These are phyloP conservation scores for Alfaro cultratus DNA, from an alignment of 2,797 vertebrate species.

Conservation along the genomic window DNA sequence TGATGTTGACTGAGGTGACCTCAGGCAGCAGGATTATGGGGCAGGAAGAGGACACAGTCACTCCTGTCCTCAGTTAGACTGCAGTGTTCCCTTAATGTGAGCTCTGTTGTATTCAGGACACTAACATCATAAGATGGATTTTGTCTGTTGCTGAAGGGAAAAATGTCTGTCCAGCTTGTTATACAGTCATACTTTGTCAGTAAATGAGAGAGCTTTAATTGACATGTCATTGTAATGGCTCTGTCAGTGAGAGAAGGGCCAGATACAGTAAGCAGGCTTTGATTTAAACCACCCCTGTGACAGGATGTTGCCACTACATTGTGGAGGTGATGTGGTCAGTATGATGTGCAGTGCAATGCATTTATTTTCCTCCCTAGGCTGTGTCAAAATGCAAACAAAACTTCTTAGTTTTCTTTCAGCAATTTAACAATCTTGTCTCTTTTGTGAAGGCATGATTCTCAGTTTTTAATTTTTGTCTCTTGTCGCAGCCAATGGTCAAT, in stretches of 20 bases:
- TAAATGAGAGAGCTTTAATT: not conserved
- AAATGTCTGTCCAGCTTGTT: not conserved
- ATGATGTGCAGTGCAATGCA: not conserved
- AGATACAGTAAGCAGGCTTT: not conserved
- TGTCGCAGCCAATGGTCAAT: not conserved
- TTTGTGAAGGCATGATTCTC: not conserved
- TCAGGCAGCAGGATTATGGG: conserved; percentile 32
- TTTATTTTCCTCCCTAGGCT: not conserved
- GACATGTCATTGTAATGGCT: not conserved
- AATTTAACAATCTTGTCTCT: not conserved
- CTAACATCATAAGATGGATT: not conserved
- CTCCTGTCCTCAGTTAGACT: conserved; percentile 38
- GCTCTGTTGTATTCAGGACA: conserved; percentile 5
- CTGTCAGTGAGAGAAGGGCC: not conserved
- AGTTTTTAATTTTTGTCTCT: not conserved
- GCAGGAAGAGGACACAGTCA: conserved; percentile 15
- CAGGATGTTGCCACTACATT: not conserved
- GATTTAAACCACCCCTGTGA: not conserved
- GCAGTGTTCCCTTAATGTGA: conserved; percentile 23
- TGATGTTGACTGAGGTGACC: conserved; percentile 14
- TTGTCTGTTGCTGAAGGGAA: not conserved
- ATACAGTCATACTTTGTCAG: not conserved
- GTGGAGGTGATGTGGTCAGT: not conserved
- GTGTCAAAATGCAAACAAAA: not conserved
- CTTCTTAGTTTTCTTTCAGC: not conserved